These are phyloP conservation scores for Gobionotothen gibberifrons DNA, from an alignment of 2,797 vertebrate species.

Conservation along the genomic window DNA sequence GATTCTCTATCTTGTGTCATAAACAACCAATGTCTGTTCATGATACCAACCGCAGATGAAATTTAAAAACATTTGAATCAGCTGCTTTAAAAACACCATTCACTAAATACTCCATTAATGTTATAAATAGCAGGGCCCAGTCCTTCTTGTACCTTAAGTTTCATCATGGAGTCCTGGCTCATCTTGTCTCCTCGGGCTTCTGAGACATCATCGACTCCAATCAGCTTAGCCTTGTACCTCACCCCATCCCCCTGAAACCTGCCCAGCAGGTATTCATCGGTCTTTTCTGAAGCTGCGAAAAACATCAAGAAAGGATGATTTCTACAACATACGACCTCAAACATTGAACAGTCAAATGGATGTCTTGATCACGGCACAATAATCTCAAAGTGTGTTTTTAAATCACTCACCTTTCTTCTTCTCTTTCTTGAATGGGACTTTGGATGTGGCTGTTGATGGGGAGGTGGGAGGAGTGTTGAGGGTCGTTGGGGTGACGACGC, in stretches of 20 bases:
- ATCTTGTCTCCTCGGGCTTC: conserved; percentile 97
- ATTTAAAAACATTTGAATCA: background rate
- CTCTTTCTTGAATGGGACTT: conserved; percentile 89
- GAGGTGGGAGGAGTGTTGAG: conserved; percentile 61
- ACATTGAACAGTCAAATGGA: background rate
- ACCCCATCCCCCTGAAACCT: conserved; percentile 96
- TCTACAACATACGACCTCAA: background rate
- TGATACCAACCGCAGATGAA: background rate
- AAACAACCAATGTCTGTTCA: background rate
- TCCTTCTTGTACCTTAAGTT: conserved; percentile 89
- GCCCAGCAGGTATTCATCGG: conserved; percentile 92
- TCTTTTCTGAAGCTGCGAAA: conserved; percentile 89
- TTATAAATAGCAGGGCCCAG: background rate
- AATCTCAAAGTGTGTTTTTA: rapidly evolving
- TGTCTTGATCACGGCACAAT: too few species aligned
- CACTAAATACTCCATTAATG: background rate
- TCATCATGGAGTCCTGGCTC: conserved; percentile 99
- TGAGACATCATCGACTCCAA: conserved; percentile 94
- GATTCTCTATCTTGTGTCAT: background rate
- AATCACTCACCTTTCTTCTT: conserved; percentile 90
- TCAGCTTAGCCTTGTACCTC: conserved; percentile 96
- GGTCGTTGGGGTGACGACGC: conserved; percentile 18
- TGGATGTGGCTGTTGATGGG: conserved; percentile 72
- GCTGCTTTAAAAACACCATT: background rate
- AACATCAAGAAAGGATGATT: background rate